Conservation (phyloP, 2,113 vertebrate species). For the Archocentrus centrarchus region DNA sequence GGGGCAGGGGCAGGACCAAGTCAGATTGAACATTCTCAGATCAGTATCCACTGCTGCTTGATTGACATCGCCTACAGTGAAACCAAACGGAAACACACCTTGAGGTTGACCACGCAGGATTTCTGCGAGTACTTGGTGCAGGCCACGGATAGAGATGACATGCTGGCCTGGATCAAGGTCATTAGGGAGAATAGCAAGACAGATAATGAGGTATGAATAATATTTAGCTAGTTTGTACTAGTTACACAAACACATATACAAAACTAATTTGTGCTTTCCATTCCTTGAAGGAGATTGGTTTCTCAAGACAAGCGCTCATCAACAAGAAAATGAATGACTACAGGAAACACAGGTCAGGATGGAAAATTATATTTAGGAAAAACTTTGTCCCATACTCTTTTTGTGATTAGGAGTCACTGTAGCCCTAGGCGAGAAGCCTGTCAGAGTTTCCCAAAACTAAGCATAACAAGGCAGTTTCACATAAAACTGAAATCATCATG, state of each 20-base stretch:
- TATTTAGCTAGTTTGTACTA: accelerated
- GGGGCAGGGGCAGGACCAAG: slow-evolving; percentile 73
- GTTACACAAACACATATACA: not conserved
- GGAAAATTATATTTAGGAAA: not conserved
- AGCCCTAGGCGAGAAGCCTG: not conserved
- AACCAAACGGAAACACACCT: slow-evolving; percentile 94
- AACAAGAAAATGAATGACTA: slow-evolving; percentile 98
- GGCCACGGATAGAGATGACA: slow-evolving; percentile 96
- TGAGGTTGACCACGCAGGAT: slow-evolving; percentile 97
- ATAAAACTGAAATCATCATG: not conserved
- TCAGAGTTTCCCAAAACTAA: not conserved
- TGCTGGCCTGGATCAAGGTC: slow-evolving; percentile 96
- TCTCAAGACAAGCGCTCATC: slow-evolving; percentile 95
- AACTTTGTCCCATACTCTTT: not conserved
- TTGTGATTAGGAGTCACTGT: slow-evolving; percentile 6
- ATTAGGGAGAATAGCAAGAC: slow-evolving; percentile 97
- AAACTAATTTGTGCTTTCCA: not conserved
- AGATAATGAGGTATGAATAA: slow-evolving; percentile 90
- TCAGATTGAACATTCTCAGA: slow-evolving; percentile 90
- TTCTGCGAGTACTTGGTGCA: slow-evolving; percentile 99
- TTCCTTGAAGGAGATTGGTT: slow-evolving; percentile 87
- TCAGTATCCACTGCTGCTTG: slow-evolving; percentile 94
- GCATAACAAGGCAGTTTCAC: not conserved
- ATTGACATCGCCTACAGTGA: slow-evolving; percentile 99
- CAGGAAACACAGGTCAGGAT: slow-evolving; percentile 85